phyloP scores from a whole-genome alignment of 2,113 vertebrate genomes.

The Gulo gulo region DNA sequence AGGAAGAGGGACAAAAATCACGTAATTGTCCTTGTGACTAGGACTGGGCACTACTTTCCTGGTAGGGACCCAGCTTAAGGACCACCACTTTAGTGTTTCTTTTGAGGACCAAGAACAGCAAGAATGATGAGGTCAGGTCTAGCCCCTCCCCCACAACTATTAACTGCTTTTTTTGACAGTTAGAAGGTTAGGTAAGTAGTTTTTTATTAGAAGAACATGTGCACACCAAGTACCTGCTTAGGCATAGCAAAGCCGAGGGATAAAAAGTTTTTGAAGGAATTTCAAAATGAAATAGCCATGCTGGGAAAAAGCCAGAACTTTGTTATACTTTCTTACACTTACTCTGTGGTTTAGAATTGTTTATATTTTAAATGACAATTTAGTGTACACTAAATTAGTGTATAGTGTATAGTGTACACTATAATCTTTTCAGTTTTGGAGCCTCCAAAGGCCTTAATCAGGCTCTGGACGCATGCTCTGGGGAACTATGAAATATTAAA shows the following conservation, averaged over 20 bases:
- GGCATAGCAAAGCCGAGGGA: background rate
- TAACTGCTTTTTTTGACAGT: background rate
- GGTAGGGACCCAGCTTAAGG: background rate
- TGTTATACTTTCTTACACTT: background rate
- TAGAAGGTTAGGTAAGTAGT: background rate
- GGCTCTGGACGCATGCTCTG: background rate
- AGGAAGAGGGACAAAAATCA: background rate
- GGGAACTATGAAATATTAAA: constrained; percentile 39
- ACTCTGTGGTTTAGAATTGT: background rate
- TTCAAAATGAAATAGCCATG: background rate
- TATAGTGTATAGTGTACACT: background rate
- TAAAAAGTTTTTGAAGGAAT: background rate
- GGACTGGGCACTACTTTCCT: background rate
- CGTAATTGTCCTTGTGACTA: background rate
- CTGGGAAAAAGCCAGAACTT: background rate
- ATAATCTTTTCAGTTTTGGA: background rate
- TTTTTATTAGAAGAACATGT: background rate
- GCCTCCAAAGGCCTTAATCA: background rate
- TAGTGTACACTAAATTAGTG: too few relatives aligned
- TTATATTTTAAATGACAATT: constrained; percentile 42
- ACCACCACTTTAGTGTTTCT: background rate
- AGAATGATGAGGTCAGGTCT: background rate
- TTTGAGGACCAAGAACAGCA: background rate
- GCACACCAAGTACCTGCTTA: background rate
- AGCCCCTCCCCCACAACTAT: background rate